These are phyloP conservation scores for Ischnus inquisitorius DNA, from an alignment of 2,888 invertebrate genomes.

Conservation along the genomic window DNA sequence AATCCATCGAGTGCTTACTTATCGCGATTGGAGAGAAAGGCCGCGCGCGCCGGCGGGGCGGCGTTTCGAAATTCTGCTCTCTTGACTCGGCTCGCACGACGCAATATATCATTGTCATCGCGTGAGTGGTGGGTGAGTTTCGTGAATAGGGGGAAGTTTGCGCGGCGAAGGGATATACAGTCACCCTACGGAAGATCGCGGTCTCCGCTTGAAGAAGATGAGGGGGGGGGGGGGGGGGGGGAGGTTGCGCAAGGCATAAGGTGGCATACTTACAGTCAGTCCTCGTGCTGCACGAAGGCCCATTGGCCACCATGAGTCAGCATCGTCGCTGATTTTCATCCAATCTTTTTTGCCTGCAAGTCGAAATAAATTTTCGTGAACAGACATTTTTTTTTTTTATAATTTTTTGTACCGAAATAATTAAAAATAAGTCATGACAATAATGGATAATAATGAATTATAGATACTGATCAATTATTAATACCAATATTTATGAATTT, in stretches of 20 bases:
- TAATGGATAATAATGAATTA: too few relatives aligned
- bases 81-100: slow-evolving; percentile 13
- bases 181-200: neutral
- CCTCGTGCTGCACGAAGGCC: too few relatives aligned
- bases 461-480: too few relatives aligned
- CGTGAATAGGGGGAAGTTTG: neutral
- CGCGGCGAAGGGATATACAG: slow-evolving; percentile 5
- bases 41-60: neutral
- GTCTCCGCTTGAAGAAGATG: neutral
- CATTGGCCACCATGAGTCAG: neutral
- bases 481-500: too few relatives aligned
- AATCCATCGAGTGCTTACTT: slow-evolving; percentile 4
- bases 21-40: slow-evolving; percentile 19
- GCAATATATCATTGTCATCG: slow-evolving; percentile 35
- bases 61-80: slow-evolving; percentile 26
- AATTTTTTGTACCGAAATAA: neutral
- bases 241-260: neutral
- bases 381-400: neutral
- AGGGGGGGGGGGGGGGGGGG: neutral
- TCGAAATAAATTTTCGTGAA: too few relatives aligned
- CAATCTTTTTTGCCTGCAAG: too few relatives aligned
- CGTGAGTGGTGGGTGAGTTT: neutral
- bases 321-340: neutral
- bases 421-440: too few relatives aligned
- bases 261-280: too few relatives aligned